These are phyloP conservation scores for Dyspetes luteomarginatus DNA, from an alignment of 2,888 invertebrate genomes.

Conservation along the genomic window DNA sequence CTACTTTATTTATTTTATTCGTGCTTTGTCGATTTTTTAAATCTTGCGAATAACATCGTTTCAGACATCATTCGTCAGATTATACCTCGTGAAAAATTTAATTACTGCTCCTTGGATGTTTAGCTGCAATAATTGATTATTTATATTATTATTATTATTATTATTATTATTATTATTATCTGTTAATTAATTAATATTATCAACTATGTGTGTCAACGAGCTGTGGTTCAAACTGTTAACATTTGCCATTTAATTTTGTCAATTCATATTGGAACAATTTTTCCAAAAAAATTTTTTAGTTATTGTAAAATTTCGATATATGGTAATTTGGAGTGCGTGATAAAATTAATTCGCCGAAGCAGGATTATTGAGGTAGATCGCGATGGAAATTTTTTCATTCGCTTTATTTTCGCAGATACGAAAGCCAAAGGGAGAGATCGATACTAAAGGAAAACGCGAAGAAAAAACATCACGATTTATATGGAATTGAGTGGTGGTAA, in stretches of 20 bases:
- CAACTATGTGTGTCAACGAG: too few relatives aligned
- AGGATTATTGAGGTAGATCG: background rate
- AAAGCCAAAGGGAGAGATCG: background rate
- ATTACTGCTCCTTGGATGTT: background rate
- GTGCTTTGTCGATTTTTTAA: background rate
- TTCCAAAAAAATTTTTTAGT: too few relatives aligned
- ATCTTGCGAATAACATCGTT: background rate
- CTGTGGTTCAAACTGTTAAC: too few relatives aligned
- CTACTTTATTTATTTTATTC: background rate
- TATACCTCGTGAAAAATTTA: background rate
- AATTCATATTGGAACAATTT: too few relatives aligned
- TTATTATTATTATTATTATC: too few relatives aligned
- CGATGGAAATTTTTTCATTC: background rate
- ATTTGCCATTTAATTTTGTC: too few relatives aligned
- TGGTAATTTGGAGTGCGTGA: too few relatives aligned
- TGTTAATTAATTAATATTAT: too few relatives aligned
- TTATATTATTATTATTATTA: too few relatives aligned
- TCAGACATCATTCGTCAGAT: background rate
- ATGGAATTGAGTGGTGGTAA: conserved; percentile 39
- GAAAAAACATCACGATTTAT: conserved; percentile 17
- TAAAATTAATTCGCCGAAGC: too few relatives aligned
- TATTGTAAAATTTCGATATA: too few relatives aligned
- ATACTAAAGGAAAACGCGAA: background rate
- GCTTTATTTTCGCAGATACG: background rate
- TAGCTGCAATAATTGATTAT: background rate